These are phyloP conservation scores for Melieria crassipennis DNA, from an alignment of 2,888 invertebrate species.

Conservation along the genomic window DNA sequence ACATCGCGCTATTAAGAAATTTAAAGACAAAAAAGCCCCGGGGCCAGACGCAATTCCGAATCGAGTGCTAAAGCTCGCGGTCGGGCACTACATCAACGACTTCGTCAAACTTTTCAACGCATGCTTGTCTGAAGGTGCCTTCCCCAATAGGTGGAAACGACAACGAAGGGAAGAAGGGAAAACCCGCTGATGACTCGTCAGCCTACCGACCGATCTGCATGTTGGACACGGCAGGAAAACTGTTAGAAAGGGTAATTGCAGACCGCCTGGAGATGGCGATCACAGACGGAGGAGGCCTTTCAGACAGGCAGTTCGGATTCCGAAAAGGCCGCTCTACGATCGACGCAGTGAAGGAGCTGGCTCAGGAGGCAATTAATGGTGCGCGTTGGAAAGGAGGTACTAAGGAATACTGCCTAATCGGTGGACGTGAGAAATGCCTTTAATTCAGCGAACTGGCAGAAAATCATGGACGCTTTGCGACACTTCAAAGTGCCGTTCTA, in stretches of 20 bases:
- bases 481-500: too few relatives aligned
- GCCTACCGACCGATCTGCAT: slow-evolving; percentile 18
- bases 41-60: too few relatives aligned
- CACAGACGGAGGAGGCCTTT: not conserved
- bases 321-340: slow-evolving; percentile 20
- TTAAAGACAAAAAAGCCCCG: too few relatives aligned
- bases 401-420: slow-evolving; percentile 26
- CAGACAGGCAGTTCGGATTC: slow-evolving; percentile 27
- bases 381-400: slow-evolving; percentile 12
- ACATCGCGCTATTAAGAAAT: too few relatives aligned
- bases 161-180: slow-evolving; percentile 15
- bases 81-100: too few relatives aligned
- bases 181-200: slow-evolving; percentile 13
- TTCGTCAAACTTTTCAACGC: too few relatives aligned
- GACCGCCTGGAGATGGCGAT: not conserved
- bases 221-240: slow-evolving; percentile 20
- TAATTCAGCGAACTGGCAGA: slow-evolving; percentile 28
- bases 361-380: slow-evolving; percentile 18
- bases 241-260: slow-evolving; percentile 9
- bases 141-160: slow-evolving; percentile 9
- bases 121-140: slow-evolving; percentile 10
- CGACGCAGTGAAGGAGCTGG: slow-evolving; percentile 13
- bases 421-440: slow-evolving; percentile 32
- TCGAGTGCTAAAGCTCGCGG: too few relatives aligned
- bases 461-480: slow-evolving; percentile 1